Evolutionary conservation across 2,113 vertebrate species (phyloP).

Genomic region (Nanorana parkeri): DNA sequence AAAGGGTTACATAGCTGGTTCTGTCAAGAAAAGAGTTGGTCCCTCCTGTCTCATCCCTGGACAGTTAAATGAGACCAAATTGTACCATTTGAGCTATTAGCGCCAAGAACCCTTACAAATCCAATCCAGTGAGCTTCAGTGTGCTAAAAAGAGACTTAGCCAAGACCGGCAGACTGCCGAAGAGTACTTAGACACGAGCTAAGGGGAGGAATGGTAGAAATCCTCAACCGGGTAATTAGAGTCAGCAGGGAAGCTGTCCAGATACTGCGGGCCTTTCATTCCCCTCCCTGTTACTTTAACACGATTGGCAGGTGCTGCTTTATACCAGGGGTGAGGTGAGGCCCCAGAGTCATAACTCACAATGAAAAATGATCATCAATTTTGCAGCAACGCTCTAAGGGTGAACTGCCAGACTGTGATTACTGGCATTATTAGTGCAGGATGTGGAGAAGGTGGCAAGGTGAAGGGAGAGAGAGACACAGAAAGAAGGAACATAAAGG

Average conservation of each 20-base stretch:
- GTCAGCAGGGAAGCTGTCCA: conserved; percentile 75
- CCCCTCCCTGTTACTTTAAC: conserved; percentile 69
- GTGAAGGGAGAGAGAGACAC: neutral
- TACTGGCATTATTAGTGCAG: conserved; percentile 64
- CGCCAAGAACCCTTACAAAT: conserved; percentile 81
- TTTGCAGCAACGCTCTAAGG: conserved; percentile 63
- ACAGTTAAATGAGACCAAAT: conserved; percentile 68
- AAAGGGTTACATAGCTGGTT: conserved; percentile 63
- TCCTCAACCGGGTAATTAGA: conserved; percentile 78
- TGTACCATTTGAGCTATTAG: conserved; percentile 75
- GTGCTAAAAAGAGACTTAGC: conserved; percentile 72
- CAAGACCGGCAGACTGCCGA: conserved; percentile 68
- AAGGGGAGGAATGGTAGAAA: conserved; percentile 73
- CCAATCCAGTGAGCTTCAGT: conserved; percentile 70
- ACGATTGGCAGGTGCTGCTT: conserved; percentile 74
- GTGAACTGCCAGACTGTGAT: conserved; percentile 64
- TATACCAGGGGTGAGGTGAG: conserved; percentile 72
- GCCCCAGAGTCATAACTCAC: conserved; percentile 71
- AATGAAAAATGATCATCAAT: conserved; percentile 72
- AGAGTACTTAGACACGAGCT: conserved; percentile 62
- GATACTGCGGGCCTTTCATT: conserved; percentile 71
- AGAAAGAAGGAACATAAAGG: neutral
- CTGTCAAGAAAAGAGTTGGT: conserved; percentile 68
- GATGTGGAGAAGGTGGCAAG: conserved; percentile 38
- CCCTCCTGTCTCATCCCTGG: conserved; percentile 73